phyloP scores from a whole-genome alignment of 92 coral and sea anemone species.

The Zoanthus gigantus region DNA sequence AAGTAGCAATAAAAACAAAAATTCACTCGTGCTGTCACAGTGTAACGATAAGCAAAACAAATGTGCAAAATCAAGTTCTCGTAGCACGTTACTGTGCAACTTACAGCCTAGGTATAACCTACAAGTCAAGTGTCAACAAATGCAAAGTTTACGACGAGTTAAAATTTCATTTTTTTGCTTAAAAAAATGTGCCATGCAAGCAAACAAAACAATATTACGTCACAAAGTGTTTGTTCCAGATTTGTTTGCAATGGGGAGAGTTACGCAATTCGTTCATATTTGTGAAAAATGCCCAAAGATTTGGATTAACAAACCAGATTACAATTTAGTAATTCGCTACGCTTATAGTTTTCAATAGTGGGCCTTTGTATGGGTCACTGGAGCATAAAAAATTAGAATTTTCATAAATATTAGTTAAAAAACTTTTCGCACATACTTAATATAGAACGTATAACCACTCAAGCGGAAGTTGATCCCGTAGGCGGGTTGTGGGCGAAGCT shows the following conservation, averaged over 20 bases:
- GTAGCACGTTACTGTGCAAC: too few relatives aligned
- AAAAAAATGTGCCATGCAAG: too few relatives aligned
- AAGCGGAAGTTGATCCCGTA: slow-evolving; percentile 47
- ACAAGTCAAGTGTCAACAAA: too few relatives aligned
- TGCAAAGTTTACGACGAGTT: too few relatives aligned
- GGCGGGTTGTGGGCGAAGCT: slow-evolving; percentile 72
- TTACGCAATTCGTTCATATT: not conserved
- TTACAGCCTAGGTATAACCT: too few relatives aligned
- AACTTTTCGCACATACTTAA: slow-evolving; percentile 14
- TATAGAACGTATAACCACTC: slow-evolving; percentile 7
- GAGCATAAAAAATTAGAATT: not conserved
- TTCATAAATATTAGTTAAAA: not conserved
- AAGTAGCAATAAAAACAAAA: too few relatives aligned
- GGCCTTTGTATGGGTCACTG: not conserved
- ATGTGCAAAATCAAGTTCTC: too few relatives aligned
- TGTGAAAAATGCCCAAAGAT: not conserved
- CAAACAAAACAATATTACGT: slow-evolving; percentile 25
- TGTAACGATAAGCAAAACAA: too few relatives aligned
- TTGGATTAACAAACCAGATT: not conserved
- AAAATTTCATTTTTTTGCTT: too few relatives aligned
- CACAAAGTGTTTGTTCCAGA: not conserved
- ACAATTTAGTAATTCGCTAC: not conserved
- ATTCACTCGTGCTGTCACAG: too few relatives aligned
- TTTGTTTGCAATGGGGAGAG: not conserved
- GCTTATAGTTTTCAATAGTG: not conserved